Percentiles rank a stretch among this genome's conserved stretches.
These are phyloP conservation scores for Plemyria rubiginata DNA, from an alignment of 2,888 invertebrate species.

Conservation along the genomic window DNA sequence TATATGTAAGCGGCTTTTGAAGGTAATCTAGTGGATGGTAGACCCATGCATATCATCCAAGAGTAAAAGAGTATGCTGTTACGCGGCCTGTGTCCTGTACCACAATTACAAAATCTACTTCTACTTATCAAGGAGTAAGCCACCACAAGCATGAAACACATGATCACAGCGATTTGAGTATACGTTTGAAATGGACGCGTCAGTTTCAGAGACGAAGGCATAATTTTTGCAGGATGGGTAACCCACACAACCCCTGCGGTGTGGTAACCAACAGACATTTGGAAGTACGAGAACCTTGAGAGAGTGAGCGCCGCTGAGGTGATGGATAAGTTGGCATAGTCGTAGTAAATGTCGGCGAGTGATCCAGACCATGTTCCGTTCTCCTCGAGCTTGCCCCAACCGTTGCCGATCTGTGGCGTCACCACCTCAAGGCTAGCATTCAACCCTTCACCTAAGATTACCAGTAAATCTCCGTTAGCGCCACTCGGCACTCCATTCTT, in stretches of 20 bases:
- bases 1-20: constrained; percentile 53
- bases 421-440: constrained; percentile 62
- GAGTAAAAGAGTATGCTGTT: constrained; percentile 58
- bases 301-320: constrained; percentile 67
- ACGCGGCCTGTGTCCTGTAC: constrained; percentile 36
- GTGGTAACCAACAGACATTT: constrained; percentile 63
- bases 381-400: constrained; percentile 64
- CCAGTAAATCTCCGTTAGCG: constrained; percentile 66
- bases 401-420: constrained; percentile 59
- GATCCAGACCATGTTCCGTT: constrained; percentile 72
- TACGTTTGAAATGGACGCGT: constrained; percentile 59
- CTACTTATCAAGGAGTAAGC: constrained; percentile 52
- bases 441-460: constrained; percentile 56
- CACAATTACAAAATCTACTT: constrained; percentile 44
- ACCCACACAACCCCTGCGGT: constrained; percentile 60
- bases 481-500: constrained; percentile 56
- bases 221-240: constrained; percentile 56
- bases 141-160: constrained; percentile 58
- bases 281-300: constrained; percentile 58
- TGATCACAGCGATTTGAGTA: constrained; percentile 53
- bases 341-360: constrained; percentile 63
- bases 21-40: constrained; percentile 58
- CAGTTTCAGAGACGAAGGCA: constrained; percentile 65
- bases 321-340: constrained; percentile 72
- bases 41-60: constrained; percentile 71